Evolutionary conservation across 1,140 invertebrate genomes (phyloP), one percentile per base, ranked within the genome.

Genomic region (Luehdorfia chinensis): DNA sequence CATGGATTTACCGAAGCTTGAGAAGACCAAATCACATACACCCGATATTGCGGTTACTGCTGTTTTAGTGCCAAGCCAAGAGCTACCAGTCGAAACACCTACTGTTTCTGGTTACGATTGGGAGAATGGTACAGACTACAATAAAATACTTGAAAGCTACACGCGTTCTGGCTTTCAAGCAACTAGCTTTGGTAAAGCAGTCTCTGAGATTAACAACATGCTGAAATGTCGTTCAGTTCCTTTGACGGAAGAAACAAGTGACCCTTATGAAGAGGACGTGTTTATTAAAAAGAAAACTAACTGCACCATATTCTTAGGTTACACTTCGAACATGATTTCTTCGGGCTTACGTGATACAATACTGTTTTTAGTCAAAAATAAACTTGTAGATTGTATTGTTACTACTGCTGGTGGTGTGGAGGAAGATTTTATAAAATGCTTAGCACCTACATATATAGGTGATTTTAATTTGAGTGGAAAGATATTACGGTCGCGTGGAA

Each of bases 341-440:
- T 95, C 94, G 46, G 98, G 98, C 11, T 85, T 99, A 30, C 86
- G 98, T 66, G 98, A 99, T 59, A 94, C 94, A 0, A 94, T 99
- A 54, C 84, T 91, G 53, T 98, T 95, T 88, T 87, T 99, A 46
- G 95, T 95, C 2, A 91, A 99, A 80, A 94, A 99, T 81, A 87
- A 78, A 49, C 68, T 87, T 90, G 90, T 99, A 25, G 98, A 99
- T 84, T 98, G 96, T 73, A 91, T 99, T 52, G 98, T 99, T 0
- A 97, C 98, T 23, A 98, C 97, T 31, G 98, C 98, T 9, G 98
- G 98, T 13, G 98, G 98, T 11, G 90, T 99, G 1, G 98, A 99
- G 87, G 98, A 99, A 88, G 98, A 99, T 88, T 92, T 99, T 23
- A 99, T 99, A 27, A 99, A 99, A 90, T 99, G 98, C 87, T 87